phyloP scores from a whole-genome alignment of 2,888 invertebrate genomes.

The Xylota sylvarum region DNA sequence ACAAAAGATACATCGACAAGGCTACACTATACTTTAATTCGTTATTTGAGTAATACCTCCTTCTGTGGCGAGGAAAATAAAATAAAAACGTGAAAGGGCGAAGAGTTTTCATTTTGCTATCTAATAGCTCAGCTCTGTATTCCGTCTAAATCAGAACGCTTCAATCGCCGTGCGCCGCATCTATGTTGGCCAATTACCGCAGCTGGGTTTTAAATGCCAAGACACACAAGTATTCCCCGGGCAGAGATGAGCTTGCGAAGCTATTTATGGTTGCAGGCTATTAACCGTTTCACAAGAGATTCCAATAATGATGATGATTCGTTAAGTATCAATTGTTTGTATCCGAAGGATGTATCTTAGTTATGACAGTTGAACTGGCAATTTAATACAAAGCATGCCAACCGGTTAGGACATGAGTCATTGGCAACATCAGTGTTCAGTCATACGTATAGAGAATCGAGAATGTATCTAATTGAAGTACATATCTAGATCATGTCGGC shows the following conservation, averaged over 20 bases:
- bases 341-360: constrained; percentile 48
- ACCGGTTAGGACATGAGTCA: constrained; percentile 30
- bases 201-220: constrained; percentile 66
- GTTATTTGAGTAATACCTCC: constrained; percentile 37
- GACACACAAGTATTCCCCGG: constrained; percentile 8
- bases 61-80: constrained; percentile 8
- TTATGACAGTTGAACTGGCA: constrained; percentile 44
- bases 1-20: constrained; percentile 23
- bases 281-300: constrained; percentile 60
- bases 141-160: constrained; percentile 67
- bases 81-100: constrained; percentile 74
- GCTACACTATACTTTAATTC: constrained; percentile 21
- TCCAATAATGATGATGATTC: constrained; percentile 62
- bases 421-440: constrained; percentile 36
- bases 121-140: constrained; percentile 40
- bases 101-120: constrained; percentile 40
- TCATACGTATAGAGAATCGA: constrained; percentile 17
- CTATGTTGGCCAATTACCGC: constrained; percentile 56
- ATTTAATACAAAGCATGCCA: constrained; percentile 4
- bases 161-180: background rate
- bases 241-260: constrained; percentile 39
- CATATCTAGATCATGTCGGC: constrained; percentile 45
- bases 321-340: constrained; percentile 60
- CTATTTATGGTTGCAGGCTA: constrained; percentile 56
- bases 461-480: constrained; percentile 34